Evolutionary conservation across 2,888 invertebrate genomes (phyloP).

Genomic region (Taenaris catops): DNA sequence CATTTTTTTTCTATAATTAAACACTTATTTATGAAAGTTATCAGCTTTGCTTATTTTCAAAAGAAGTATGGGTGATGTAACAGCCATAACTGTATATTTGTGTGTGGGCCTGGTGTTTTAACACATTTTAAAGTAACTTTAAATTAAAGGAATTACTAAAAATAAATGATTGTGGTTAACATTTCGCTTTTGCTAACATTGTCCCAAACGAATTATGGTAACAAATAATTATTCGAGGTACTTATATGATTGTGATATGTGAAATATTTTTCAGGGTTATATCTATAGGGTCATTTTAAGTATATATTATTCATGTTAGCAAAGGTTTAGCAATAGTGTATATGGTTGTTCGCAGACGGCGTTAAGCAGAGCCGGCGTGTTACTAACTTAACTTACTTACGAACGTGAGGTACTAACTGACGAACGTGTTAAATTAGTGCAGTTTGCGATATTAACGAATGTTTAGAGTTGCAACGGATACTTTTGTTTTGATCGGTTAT

Average conservation of each 20-base stretch:
- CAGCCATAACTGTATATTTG: slow-evolving; percentile 61
- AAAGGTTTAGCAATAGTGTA: slow-evolving; percentile 36
- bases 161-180: no score
- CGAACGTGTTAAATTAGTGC: slow-evolving; percentile 70
- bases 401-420: slow-evolving; percentile 70
- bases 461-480: no score
- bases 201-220: no score
- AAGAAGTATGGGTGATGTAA: slow-evolving; percentile 67
- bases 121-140: no score
- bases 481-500: no score
- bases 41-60: slow-evolving; percentile 43
- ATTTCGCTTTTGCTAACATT: no score
- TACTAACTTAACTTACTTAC: slow-evolving; percentile 62
- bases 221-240: no score
- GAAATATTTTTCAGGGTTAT: neutral
- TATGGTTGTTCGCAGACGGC: slow-evolving; percentile 76
- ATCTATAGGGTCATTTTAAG: slow-evolving; percentile 17
- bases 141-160: no score
- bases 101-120: slow-evolving; percentile 25
- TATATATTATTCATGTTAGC: slow-evolving; percentile 24
- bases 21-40: no score
- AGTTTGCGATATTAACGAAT: slow-evolving; percentile 19
- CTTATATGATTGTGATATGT: neutral
- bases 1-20: no score
- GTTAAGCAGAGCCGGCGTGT: slow-evolving; percentile 55